Evolutionary conservation across 2,888 invertebrate species (phyloP).

Genomic region (Cabera pusaria): DNA sequence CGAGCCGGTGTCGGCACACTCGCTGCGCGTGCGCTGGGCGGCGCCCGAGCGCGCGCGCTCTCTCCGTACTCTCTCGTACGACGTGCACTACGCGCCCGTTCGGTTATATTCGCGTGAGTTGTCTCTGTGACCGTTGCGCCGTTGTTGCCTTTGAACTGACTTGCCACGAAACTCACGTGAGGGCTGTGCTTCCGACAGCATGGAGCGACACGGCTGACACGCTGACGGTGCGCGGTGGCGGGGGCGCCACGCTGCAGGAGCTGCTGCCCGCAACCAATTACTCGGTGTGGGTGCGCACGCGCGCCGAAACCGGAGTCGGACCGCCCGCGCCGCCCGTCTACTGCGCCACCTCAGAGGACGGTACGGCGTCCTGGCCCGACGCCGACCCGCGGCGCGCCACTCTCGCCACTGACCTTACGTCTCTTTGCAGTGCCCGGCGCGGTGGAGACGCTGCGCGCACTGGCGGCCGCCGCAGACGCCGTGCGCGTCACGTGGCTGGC

Average conservation of each 20-base stretch:
- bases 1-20: conserved; percentile 86
- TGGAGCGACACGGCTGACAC: conserved; percentile 29
- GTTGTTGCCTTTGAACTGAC: no score
- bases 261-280: conserved; percentile 92
- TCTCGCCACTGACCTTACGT: neutral
- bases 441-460: conserved; percentile 89
- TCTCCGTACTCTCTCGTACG: conserved; percentile 90
- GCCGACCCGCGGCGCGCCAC: neutral
- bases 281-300: conserved; percentile 90
- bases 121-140: no score
- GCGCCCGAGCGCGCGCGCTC: conserved; percentile 85
- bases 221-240: conserved; percentile 34
- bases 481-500: conserved; percentile 92
- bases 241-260: conserved; percentile 84
- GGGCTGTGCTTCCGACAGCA: conserved; percentile 2
- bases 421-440: conserved; percentile 87
- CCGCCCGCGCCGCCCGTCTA: conserved; percentile 87
- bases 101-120: no score
- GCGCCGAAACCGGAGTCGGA: conserved; percentile 90
- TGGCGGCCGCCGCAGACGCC: conserved; percentile 88
- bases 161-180: no score
- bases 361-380: conserved; percentile 81
- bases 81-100: conserved; percentile 90
- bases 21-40: conserved; percentile 88
- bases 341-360: conserved; percentile 91